Conservation (phyloP, 2,888 invertebrate species). For the Meganola albula region DNA sequence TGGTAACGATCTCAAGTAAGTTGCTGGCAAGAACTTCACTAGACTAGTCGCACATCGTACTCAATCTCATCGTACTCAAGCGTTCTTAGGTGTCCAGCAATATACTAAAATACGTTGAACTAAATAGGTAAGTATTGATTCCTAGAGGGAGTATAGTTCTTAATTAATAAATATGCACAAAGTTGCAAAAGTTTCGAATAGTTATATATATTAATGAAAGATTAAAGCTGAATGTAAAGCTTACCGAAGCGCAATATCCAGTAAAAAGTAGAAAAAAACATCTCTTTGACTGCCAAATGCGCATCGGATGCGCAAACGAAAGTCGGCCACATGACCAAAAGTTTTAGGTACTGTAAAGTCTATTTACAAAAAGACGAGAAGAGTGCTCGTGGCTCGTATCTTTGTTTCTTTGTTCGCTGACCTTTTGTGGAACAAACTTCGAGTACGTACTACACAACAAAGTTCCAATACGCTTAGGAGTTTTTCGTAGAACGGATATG, state of each 20-base stretch:
- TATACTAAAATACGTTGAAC: no score
- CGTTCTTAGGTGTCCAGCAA: no score
- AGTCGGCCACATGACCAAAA: conserved; percentile 45
- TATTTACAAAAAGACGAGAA: conserved; percentile 29
- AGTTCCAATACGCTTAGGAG: conserved; percentile 22
- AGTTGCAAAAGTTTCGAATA: conserved; percentile 12
- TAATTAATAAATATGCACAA: no score
- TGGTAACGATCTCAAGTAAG: no score
- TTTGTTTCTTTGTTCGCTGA: conserved; percentile 31
- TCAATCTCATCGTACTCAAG: no score
- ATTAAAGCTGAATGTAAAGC: conserved; percentile 17
- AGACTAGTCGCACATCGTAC: no score
- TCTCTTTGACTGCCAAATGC: conserved; percentile 33
- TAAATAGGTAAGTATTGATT: no score
- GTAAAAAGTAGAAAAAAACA: conserved; percentile 25
- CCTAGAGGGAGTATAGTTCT: no score
- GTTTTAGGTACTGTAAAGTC: conserved; percentile 38
- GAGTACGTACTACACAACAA: conserved; percentile 20
- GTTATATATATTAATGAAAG: conserved; percentile 24
- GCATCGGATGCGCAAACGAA: conserved; percentile 41
- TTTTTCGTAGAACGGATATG: conserved; percentile 15
- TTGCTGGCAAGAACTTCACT: no score
- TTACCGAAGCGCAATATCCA: conserved; percentile 18
- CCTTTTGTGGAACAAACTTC: conserved; percentile 32
- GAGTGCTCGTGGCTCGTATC: conserved; percentile 18